A percentile compares a stretch with the other conserved stretches of the same genome.
Conservation (phyloP, 2,888 invertebrate species). For the Lapara coniferarum region DNA sequence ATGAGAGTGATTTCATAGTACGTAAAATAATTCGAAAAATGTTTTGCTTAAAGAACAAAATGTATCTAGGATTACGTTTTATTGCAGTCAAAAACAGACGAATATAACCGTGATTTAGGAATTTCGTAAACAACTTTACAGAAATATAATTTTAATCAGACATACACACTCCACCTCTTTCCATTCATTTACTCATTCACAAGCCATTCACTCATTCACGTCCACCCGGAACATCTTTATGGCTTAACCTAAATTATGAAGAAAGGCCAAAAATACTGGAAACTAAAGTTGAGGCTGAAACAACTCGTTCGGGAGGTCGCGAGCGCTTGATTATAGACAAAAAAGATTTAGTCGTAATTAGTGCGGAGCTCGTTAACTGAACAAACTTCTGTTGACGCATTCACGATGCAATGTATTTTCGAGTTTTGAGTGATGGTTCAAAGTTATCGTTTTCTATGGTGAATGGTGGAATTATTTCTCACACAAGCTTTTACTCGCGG, state of each 20-base stretch:
- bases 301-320: conserved; percentile 31
- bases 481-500: too few species aligned
- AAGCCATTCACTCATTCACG: background rate
- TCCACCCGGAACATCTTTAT: background rate
- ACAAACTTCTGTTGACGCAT: conserved; percentile 37
- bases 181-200: background rate
- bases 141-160: too few species aligned
- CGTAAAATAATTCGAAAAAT: too few species aligned
- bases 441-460: background rate
- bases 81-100: too few species aligned
- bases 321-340: conserved; percentile 45
- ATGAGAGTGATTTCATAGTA: too few species aligned
- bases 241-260: conserved; percentile 1
- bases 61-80: too few species aligned
- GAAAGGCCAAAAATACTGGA: conserved; percentile 7
- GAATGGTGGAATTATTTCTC: too few species aligned
- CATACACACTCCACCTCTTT: too few species aligned
- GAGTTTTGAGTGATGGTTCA: conserved; percentile 13
- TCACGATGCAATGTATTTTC: conserved; percentile 21
- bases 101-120: too few species aligned
- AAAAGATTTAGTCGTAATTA: conserved; percentile 62
- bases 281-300: conserved; percentile 29
- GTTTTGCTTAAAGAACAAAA: too few species aligned
- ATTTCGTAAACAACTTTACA: too few species aligned
- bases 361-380: conserved; percentile 51